Conservation (phyloP, 1,140 invertebrate genomes). For the Tribolium madens region DNA sequence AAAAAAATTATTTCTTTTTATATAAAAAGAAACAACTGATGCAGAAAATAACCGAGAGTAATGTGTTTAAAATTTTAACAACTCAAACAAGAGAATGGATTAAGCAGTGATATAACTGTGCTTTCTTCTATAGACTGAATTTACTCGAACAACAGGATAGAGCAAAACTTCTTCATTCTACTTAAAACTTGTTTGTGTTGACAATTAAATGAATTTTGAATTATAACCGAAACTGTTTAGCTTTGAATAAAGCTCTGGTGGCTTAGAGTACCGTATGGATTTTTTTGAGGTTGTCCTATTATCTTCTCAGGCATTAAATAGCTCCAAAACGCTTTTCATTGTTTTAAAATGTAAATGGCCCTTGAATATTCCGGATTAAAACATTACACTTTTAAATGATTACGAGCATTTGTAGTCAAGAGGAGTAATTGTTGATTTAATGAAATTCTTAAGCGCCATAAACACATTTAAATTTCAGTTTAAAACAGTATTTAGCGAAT, state of each 20-base stretch:
- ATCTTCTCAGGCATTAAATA: not conserved
- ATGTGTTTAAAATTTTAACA: not conserved
- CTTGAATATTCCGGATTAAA: constrained; percentile 5
- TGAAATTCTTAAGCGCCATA: constrained; percentile 16
- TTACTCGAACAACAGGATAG: not conserved
- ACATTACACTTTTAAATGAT: constrained; percentile 27
- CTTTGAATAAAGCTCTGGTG: not conserved
- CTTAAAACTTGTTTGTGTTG: constrained; percentile 3
- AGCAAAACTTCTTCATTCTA: not conserved
- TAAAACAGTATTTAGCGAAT: not conserved
- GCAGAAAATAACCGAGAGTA: not conserved
- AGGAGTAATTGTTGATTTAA: constrained; percentile 16
- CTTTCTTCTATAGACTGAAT: not conserved
- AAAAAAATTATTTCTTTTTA: not conserved
- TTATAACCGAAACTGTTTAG: not conserved
- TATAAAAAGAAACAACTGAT: too few relatives aligned
- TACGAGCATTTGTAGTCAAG: constrained; percentile 3
- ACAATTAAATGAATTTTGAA: not conserved
- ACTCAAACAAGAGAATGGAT: not conserved
- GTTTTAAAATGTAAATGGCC: constrained; percentile 25
- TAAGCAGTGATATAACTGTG: not conserved
- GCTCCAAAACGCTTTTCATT: not conserved
- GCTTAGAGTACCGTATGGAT: not conserved
- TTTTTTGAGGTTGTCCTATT: constrained; percentile 7
- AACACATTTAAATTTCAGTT: not conserved